phyloP scores from a whole-genome alignment of 2,797 vertebrate genomes.

The Sciurus vulgaris region DNA sequence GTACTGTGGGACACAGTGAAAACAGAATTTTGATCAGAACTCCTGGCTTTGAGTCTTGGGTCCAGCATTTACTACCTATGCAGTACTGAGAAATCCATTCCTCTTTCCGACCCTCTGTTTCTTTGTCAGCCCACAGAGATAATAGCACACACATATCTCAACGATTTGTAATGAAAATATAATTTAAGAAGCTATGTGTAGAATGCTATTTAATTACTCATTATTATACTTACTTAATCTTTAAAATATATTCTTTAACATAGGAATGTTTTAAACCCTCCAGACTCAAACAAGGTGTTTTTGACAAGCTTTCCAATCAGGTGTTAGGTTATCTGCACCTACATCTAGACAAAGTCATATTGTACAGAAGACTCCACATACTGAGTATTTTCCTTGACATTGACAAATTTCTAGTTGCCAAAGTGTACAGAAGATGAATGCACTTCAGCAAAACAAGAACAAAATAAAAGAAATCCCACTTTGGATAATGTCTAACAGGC shows the following conservation, averaged over 20 bases:
- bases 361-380: background rate
- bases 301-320: background rate
- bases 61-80: background rate
- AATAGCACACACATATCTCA: background rate
- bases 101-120: background rate
- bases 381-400: conserved; percentile 61
- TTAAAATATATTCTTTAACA: background rate
- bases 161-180: background rate
- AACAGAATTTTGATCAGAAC: background rate
- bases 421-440: conserved; percentile 69
- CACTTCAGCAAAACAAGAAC: conserved; percentile 53
- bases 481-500: conserved; percentile 12
- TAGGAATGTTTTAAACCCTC: background rate
- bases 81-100: background rate
- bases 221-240: conserved; percentile 18
- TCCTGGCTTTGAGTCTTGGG: background rate
- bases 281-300: conserved; percentile 47
- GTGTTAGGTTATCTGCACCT: background rate
- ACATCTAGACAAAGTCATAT: conserved; percentile 35
- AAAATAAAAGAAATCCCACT: conserved; percentile 45
- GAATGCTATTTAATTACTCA: background rate
- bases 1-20: background rate
- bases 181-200: background rate
- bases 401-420: conserved; percentile 75
- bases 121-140: background rate